phyloP scores from a whole-genome alignment of 2,797 vertebrate species.

The Petrocephalus sullivani region DNA sequence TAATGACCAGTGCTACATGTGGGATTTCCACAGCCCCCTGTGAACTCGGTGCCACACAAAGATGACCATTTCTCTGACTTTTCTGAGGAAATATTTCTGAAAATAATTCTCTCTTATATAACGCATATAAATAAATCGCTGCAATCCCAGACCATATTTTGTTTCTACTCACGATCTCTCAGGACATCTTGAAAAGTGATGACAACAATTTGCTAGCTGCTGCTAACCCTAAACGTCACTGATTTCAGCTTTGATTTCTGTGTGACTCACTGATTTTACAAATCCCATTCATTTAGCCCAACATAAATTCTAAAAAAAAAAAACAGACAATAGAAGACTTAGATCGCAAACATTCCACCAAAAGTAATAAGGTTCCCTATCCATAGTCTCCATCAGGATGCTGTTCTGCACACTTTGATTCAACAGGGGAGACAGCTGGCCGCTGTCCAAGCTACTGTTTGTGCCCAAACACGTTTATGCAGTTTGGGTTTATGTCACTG shows the following conservation, averaged over 20 bases:
- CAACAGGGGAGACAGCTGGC: not conserved
- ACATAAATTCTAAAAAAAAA: not conserved
- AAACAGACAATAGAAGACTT: not conserved
- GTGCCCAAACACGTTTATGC: not conserved
- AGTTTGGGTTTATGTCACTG: not conserved
- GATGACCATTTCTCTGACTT: not conserved
- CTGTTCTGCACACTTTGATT: not conserved
- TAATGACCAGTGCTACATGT: not conserved
- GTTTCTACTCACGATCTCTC: not conserved
- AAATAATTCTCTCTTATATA: not conserved
- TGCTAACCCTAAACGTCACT: not conserved
- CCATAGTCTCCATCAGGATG: not conserved
- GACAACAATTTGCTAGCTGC: not conserved
- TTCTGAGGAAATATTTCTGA: not conserved
- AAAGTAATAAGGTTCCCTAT: not conserved
- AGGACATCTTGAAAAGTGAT: not conserved
- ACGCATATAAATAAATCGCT: not conserved
- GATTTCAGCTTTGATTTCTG: not conserved
- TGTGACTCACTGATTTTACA: not conserved
- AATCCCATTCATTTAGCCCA: not conserved
- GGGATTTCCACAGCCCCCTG: not conserved
- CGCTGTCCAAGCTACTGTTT: not conserved
- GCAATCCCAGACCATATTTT: not conserved
- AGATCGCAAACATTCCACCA: not conserved
- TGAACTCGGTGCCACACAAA: not conserved